Base-by-base conservation (phyloP, 2,888 invertebrate species). In the Tryphoninae sp. region DNA sequence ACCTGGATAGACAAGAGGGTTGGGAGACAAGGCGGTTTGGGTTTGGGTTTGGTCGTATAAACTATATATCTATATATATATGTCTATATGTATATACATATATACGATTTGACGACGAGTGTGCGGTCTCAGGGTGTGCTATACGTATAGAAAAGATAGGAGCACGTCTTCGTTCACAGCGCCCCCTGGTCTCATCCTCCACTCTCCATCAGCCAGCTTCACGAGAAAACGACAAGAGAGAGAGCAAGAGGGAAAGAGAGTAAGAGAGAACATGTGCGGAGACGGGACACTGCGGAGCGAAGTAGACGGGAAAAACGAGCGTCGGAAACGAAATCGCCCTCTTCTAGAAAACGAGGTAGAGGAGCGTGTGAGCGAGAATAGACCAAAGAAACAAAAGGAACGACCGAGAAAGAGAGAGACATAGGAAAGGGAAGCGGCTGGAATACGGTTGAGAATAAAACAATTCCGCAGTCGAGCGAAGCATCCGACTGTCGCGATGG, bases 381-480 rank as follows among this genome's bases (percentile, higher is more conserved):
- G 67, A 72, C 51, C 23, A 42, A 19, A 72, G 75, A 13, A 55
- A 59, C 26, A 59, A 58, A 33, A 68, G 42, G 33, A 33, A 6
- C 33, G 33, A 33, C 4, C 33, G 6, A n/a, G 51, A 55, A 33
- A 45, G 64, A 7, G 49, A 16, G 45, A 68, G 40, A 55, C 26
- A 26, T 26, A 65, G 61, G 55, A 74, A 81, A 73, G 61, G 77
- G 73, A 78, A 76, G 65, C 68, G 22, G 51, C 68, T 55, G 79
- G 79, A 82, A 82, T 82, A 82, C 74, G 76, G 76, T 65, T 51
- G 78, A 83, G 82, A 83, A 85, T 85, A 84, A 85, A 85, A 85
- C 85, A 83, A 85, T 85, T 84, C 81, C 82, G 80, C 82, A 84
- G 81, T 83, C 81, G 80, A 81, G 78, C 81, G 83, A 58, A 81